phyloP scores from a whole-genome alignment of 1,140 invertebrate species.

The Tetraneura akinire region DNA sequence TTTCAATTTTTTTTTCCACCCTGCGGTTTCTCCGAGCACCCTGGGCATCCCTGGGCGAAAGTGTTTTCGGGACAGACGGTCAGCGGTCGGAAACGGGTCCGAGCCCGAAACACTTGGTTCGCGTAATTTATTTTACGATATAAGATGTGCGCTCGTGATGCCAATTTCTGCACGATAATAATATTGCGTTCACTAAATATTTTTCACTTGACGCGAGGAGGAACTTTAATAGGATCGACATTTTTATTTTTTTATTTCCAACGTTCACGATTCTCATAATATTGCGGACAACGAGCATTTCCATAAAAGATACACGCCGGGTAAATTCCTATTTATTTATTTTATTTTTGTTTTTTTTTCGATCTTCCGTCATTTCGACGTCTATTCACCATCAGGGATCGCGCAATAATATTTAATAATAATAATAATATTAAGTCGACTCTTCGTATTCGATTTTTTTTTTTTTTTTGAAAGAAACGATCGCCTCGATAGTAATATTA shows the following conservation, averaged over 20 bases:
- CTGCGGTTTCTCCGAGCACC: not conserved
- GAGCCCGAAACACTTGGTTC: slow-evolving; percentile 23
- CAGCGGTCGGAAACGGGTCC: slow-evolving; percentile 2
- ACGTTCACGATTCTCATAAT: not conserved
- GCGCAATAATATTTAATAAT: not conserved
- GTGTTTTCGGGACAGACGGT: not conserved
- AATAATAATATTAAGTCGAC: not conserved
- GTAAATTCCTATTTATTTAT: too few species aligned
- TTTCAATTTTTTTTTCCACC: too few species aligned
- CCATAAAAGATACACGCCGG: slow-evolving; percentile 5
- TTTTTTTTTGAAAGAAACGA: too few species aligned
- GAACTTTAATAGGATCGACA: slow-evolving; percentile 4
- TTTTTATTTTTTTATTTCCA: slow-evolving; percentile 18
- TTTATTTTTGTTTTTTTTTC: not conserved
- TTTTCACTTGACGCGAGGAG: slow-evolving; percentile 36
- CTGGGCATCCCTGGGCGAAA: not conserved
- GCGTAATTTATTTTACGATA: slow-evolving; percentile 47
- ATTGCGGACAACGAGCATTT: too few species aligned
- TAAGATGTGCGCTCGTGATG: not conserved
- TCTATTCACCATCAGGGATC: not conserved
- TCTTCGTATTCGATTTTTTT: too few species aligned
- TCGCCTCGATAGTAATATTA: too few species aligned
- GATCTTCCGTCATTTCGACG: not conserved
- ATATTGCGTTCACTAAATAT: not conserved
- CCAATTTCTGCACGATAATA: not conserved